Evolutionary conservation across 2,797 vertebrate genomes (phyloP).

Genomic region (Hippopotamyrus pictus): DNA sequence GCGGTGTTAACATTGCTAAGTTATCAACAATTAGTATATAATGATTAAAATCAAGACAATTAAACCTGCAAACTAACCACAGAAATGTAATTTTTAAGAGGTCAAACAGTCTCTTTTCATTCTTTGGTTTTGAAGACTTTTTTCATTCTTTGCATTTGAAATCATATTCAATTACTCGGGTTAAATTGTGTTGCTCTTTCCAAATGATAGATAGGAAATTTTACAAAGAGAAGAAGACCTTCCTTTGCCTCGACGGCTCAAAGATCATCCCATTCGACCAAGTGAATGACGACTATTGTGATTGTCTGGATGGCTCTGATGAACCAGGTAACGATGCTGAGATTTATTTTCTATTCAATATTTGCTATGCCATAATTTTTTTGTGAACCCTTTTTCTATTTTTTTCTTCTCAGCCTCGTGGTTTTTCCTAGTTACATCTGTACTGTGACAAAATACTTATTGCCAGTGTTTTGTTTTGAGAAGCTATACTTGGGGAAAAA

Average conservation of each 20-base stretch:
- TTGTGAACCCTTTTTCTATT: not conserved
- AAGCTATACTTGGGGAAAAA: not conserved
- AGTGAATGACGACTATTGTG: constrained; percentile 67
- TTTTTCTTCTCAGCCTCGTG: not conserved
- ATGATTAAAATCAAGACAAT: not conserved
- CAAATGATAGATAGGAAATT: constrained; percentile 55
- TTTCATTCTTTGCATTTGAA: not conserved
- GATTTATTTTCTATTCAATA: not conserved
- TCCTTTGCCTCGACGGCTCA: constrained; percentile 61
- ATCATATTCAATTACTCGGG: not conserved
- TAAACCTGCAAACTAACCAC: not conserved
- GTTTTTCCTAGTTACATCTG: not conserved
- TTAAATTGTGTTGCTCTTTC: not conserved
- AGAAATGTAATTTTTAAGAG: not conserved
- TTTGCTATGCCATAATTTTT: not conserved
- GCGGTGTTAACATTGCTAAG: not conserved
- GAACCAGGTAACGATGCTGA: constrained; percentile 54
- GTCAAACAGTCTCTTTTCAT: not conserved
- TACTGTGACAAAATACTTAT: not conserved
- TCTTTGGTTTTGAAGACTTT: not conserved
- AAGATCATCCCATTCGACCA: constrained; percentile 60
- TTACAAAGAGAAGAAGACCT: constrained; percentile 61
- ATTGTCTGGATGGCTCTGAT: constrained; percentile 62
- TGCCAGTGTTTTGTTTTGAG: not conserved
- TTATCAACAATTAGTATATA: not conserved